Percentiles rank a stretch among this genome's conserved stretches.
phyloP scores from a whole-genome alignment of 2,797 vertebrate genomes.

The Alcedo quadribrachys region DNA sequence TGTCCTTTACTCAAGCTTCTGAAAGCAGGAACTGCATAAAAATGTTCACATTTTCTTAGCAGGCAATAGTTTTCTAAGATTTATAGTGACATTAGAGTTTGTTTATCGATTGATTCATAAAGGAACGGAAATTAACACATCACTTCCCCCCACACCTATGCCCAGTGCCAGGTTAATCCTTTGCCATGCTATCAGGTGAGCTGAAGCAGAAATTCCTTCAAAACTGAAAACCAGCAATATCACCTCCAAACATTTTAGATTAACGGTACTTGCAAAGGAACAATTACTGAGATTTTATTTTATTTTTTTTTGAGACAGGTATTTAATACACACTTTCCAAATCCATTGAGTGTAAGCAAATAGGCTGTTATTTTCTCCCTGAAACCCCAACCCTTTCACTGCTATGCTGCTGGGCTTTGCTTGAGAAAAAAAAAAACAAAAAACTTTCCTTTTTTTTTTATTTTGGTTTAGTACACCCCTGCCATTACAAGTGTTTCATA shows the following conservation, averaged over 20 bases:
- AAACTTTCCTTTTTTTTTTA: neutral
- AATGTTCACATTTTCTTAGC: conserved; percentile 2
- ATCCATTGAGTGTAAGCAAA: neutral
- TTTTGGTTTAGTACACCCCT: conserved; percentile 1
- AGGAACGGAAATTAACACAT: neutral
- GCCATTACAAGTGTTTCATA: conserved; percentile 22
- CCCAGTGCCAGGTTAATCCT: neutral
- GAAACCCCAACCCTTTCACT: neutral
- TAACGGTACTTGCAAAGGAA: neutral
- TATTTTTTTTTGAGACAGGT: neutral
- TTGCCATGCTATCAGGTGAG: neutral
- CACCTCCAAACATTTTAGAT: neutral
- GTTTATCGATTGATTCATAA: conserved; percentile 34
- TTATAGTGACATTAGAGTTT: conserved; percentile 40
- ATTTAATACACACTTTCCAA: neutral
- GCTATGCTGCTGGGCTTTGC: neutral
- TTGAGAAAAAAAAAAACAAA: neutral
- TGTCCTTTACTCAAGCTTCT: neutral
- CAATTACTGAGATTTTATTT: neutral
- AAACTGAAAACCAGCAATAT: neutral
- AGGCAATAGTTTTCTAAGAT: conserved; percentile 30
- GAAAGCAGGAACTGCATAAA: conserved; percentile 40
- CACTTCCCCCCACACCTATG: neutral
- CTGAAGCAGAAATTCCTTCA: neutral
- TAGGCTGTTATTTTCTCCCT: neutral